phyloP scores from a whole-genome alignment of 2,888 invertebrate genomes.

The Ennomos quercinarius region DNA sequence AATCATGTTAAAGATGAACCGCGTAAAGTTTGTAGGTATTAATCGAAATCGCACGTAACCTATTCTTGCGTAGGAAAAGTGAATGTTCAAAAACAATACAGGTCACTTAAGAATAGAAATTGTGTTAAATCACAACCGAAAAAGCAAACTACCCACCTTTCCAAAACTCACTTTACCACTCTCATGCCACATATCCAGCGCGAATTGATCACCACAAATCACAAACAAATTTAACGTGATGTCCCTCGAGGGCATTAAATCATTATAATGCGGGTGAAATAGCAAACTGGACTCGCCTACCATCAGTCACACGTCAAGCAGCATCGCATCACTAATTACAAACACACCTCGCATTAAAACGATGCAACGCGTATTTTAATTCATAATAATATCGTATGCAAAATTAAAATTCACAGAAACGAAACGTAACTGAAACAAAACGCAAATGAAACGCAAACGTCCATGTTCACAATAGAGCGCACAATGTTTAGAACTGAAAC shows the following conservation, averaged over 20 bases:
- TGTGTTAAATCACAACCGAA: neutral
- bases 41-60: too few species aligned
- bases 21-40: too few species aligned
- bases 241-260: constrained; percentile 37
- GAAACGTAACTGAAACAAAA: constrained; percentile 25
- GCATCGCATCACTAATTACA: constrained; percentile 68
- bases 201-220: constrained; percentile 35
- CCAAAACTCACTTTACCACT: constrained; percentile 35
- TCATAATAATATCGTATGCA: constrained; percentile 74
- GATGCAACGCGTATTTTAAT: constrained; percentile 77
- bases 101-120: neutral
- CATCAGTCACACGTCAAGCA: constrained; percentile 62
- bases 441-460: constrained; percentile 47
- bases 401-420: constrained; percentile 40
- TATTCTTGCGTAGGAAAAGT: too few species aligned
- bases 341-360: constrained; percentile 71
- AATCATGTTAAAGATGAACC: too few species aligned
- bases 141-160: constrained; percentile 17
- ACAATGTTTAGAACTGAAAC: constrained; percentile 49
- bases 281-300: constrained; percentile 46
- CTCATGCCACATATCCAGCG: constrained; percentile 17
- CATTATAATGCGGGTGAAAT: constrained; percentile 53
- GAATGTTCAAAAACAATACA: too few species aligned
- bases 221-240: constrained; percentile 33
- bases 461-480: constrained; percentile 52